Percentiles rank a stretch among this genome's conserved stretches.
Evolutionary conservation across 2,113 vertebrate species (phyloP).

Genomic region (Bungarus multicinctus): DNA sequence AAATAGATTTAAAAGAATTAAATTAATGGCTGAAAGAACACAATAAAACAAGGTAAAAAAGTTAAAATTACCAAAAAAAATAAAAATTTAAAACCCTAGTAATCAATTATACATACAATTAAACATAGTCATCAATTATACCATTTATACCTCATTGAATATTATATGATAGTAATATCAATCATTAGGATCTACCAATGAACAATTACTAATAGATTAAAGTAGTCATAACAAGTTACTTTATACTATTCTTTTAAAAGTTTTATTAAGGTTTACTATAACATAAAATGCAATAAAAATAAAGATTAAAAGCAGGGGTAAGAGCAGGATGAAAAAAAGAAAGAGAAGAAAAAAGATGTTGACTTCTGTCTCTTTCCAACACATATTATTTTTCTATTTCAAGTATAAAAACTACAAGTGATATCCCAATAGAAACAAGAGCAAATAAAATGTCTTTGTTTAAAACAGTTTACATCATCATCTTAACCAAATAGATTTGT

Average conservation of each 20-base stretch:
- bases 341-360: background rate
- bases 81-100: too few relatives aligned
- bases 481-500: background rate
- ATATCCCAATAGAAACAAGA: background rate
- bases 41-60: too few relatives aligned
- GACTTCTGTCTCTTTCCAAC: background rate
- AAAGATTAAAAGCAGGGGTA: background rate
- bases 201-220: background rate
- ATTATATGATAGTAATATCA: background rate
- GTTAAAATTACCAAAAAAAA: too few relatives aligned
- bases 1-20: too few relatives aligned
- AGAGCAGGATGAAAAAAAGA: background rate
- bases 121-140: background rate
- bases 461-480: background rate
- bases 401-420: background rate
- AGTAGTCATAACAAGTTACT: background rate
- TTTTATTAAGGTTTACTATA: background rate
- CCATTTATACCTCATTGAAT: background rate
- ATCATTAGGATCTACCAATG: background rate
- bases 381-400: background rate
- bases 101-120: too few relatives aligned
- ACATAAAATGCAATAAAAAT: background rate
- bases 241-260: background rate
- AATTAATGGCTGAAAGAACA: too few relatives aligned
- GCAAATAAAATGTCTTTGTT: background rate